These are phyloP conservation scores for Cheilosia soror DNA, from an alignment of 2,888 invertebrate species.

Conservation along the genomic window DNA sequence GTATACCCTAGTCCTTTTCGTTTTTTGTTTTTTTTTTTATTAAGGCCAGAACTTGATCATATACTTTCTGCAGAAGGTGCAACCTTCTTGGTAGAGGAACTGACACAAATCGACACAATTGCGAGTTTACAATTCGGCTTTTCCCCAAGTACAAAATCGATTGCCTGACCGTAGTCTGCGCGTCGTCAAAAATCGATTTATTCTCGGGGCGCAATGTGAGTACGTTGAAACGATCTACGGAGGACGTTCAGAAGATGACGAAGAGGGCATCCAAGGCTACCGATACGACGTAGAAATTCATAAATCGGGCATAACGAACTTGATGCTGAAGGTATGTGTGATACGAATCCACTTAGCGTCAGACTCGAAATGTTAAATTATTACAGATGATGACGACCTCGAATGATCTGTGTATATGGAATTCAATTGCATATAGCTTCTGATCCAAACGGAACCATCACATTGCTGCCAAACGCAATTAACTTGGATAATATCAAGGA, in stretches of 20 bases:
- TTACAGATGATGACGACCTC: conserved; percentile 77
- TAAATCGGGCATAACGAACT: conserved; percentile 79
- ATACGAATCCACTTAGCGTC: conserved; percentile 22
- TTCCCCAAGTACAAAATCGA: conserved; percentile 79
- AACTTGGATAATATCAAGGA: conserved; percentile 81
- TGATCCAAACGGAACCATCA: conserved; percentile 81
- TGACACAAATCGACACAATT: conserved; percentile 74
- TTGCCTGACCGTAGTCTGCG: conserved; percentile 80
- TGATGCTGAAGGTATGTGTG: conserved; percentile 78
- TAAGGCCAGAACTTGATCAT: conserved; percentile 80
- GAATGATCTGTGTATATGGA: conserved; percentile 81
- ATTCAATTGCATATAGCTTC: conserved; percentile 79
- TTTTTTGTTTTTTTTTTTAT: not conserved
- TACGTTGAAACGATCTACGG: conserved; percentile 81
- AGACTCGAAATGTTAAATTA: not conserved
- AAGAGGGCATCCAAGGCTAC: conserved; percentile 77
- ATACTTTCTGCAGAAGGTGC: conserved; percentile 79
- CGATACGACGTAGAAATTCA: conserved; percentile 81
- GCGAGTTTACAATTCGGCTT: conserved; percentile 79
- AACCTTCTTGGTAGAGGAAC: conserved; percentile 75
- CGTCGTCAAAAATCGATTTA: conserved; percentile 80
- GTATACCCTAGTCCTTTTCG: not conserved
- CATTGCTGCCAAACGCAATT: conserved; percentile 77
- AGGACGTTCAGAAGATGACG: conserved; percentile 70
- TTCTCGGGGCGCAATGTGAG: conserved; percentile 80